Conservation (phyloP, 2,113 vertebrate species). For the Gallinago jamesoni region DNA sequence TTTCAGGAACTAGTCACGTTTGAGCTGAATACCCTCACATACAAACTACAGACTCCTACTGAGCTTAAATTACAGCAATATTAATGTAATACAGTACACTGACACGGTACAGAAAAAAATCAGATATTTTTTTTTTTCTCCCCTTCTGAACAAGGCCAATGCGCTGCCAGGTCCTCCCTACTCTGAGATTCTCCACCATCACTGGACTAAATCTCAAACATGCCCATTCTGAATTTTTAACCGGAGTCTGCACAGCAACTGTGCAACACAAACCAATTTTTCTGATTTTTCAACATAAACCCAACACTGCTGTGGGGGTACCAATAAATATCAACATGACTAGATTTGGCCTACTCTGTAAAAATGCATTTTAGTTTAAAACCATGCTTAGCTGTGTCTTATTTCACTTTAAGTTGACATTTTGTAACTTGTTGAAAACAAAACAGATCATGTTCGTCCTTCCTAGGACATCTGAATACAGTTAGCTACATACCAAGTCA, state of each 20-base stretch:
- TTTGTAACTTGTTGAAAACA: not conserved
- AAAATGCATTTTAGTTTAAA: not conserved
- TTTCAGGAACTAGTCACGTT: not conserved
- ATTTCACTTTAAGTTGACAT: not conserved
- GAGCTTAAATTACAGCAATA: not conserved
- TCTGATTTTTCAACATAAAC: not conserved
- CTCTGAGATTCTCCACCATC: not conserved
- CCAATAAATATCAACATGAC: not conserved
- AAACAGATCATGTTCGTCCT: not conserved
- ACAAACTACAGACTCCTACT: not conserved
- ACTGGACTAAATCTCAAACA: not conserved
- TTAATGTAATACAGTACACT: accelerated
- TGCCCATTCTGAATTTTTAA: not conserved
- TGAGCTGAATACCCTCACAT: not conserved
- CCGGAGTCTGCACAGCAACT: not conserved
- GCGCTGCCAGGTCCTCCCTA: not conserved
- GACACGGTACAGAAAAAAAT: not conserved
- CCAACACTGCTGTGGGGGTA: not conserved
- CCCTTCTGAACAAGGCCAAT: not conserved
- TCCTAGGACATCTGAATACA: not conserved
- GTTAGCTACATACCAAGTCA: not conserved
- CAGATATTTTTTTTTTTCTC: no score
- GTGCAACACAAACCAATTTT: not conserved
- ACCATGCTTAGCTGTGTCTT: not conserved
- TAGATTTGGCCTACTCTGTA: not conserved